Percentiles rank a stretch among this genome's conserved stretches.
These are phyloP conservation scores for Oncorhynchus kisutch DNA, from an alignment of 2,113 vertebrate species.

Conservation along the genomic window DNA sequence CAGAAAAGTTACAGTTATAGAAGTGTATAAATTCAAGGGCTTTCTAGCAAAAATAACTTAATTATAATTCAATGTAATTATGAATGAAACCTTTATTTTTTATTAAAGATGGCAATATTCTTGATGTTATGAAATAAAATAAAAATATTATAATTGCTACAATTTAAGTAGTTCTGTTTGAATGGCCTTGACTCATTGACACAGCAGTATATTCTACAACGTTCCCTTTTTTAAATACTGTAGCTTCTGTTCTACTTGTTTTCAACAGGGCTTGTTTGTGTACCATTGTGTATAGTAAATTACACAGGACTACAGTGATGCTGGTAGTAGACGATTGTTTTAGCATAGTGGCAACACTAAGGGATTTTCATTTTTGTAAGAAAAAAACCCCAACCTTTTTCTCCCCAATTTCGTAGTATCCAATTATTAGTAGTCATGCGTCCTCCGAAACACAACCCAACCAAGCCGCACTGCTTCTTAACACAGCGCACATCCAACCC, in stretches of 20 bases:
- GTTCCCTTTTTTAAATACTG: neutral
- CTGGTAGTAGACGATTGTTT: constrained; percentile 30
- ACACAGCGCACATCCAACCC: no score
- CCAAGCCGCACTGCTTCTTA: no score
- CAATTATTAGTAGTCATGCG: no score
- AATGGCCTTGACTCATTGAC: no score
- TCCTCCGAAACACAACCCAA: no score
- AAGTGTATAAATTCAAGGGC: no score
- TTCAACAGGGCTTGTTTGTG: constrained; percentile 41
- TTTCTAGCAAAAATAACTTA: constrained; percentile 32
- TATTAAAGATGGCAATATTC: neutral
- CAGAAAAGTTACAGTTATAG: neutral
- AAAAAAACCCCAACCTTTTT: no score
- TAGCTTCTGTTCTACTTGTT: constrained; percentile 8
- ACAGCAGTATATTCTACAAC: neutral
- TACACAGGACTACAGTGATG: no score
- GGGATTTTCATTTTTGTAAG: constrained; percentile 5
- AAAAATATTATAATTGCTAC: constrained; percentile 19
- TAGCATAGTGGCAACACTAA: constrained; percentile 41
- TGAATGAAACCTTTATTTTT: neutral
- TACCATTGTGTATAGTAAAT: no score
- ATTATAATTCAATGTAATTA: constrained; percentile 34
- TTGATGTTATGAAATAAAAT: constrained; percentile 2
- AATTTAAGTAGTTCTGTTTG: no score
- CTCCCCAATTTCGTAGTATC: no score